Evolutionary conservation across 1,140 invertebrate genomes (phyloP), one percentile per base, ranked within the genome.

Genomic region (Polypedilum vanderplanki): DNA sequence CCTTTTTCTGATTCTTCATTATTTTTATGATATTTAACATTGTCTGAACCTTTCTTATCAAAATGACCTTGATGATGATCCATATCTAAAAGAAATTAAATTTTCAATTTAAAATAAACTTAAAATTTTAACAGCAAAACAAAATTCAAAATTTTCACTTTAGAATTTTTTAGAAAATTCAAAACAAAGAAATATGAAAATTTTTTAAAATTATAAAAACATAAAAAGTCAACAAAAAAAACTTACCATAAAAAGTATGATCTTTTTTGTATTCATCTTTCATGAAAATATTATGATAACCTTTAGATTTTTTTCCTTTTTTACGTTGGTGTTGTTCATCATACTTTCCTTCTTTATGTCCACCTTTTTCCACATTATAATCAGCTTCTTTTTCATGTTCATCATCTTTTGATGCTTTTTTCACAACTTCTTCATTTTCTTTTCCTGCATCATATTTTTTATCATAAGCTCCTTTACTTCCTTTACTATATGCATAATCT

Each of bases 221-320:
- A 46, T 76, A 78, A 20, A 76, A 75, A 0, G 22, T 0, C 90
- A 86, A 7, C 15, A 10, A 46, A 10, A 46, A 15, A 46, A 85
- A 86, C 67, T 90, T 87, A 78, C 90, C 90, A 79, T 91, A 91
- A 82, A 90, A 90, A 76, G 87, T 86, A 74, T 89, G 88, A 77
- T 90, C 87, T 79, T 91, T 91, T 79, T 90, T 90, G 83, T 86
- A 91, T 79, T 91, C 90, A 78, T 91, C 89, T 81, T 91, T 91
- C 81, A 87, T 85, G 80, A 88, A 90, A 1, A 90, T 86, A 77
- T 90, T 90, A 81, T 90, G 89, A 81, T 87, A 91, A 18, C 89
- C 90, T 3, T 85, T 89, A 5, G 88, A 87, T 75, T 89, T 88
- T 74, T 88, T 86, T 1, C 89, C 89, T 78, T 90, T 90, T 79